These are phyloP conservation scores for Vidua macroura DNA, from an alignment of 2,113 vertebrate genomes.

Conservation along the genomic window DNA sequence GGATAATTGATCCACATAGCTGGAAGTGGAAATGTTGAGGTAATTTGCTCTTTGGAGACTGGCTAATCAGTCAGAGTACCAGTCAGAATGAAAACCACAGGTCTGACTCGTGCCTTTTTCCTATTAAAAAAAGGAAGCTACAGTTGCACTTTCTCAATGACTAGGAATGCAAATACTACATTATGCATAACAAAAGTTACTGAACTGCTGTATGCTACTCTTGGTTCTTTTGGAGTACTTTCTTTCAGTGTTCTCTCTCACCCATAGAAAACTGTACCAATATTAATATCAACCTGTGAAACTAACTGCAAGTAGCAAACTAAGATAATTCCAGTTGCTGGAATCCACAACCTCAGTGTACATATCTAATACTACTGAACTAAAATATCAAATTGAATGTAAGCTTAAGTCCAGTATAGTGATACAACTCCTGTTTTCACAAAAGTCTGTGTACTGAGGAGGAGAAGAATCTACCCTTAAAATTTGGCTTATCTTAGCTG, in stretches of 20 bases:
- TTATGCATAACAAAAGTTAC: constrained; percentile 16
- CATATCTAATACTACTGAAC: background rate
- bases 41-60: constrained; percentile 51
- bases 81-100: constrained; percentile 53
- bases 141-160: constrained; percentile 38
- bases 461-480: background rate
- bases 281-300: constrained; percentile 27
- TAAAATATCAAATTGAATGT: constrained; percentile 13
- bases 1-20: constrained; percentile 52
- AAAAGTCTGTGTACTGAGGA: background rate
- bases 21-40: constrained; percentile 49
- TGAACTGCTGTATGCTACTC: constrained; percentile 14
- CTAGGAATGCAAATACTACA: constrained; percentile 13
- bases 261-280: background rate
- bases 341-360: background rate
- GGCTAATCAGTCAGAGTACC: constrained; percentile 47
- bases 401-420: background rate
- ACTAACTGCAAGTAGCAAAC: background rate
- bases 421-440: background rate
- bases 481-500: background rate
- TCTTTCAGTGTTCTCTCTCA: constrained; percentile 18
- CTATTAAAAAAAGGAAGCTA: constrained; percentile 4
- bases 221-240: constrained; percentile 2
- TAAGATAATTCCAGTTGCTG: constrained; percentile 31
- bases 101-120: constrained; percentile 11